Evolutionary conservation across 2,797 vertebrate genomes (phyloP).

Genomic region (Thalassophryne amazonica): DNA sequence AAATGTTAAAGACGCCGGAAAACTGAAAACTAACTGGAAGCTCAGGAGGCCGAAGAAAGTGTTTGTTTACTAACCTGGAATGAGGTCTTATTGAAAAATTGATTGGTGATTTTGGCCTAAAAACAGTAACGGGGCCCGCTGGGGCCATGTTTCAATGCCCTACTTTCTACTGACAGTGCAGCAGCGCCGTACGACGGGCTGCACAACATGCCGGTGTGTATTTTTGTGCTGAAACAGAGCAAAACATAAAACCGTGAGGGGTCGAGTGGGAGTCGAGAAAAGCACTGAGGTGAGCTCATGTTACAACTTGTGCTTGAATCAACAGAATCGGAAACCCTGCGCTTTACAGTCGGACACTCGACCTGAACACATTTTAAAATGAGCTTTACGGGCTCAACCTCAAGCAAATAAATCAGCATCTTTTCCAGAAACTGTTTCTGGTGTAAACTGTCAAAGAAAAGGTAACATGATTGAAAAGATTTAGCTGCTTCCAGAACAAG

Average conservation of each 20-base stretch:
- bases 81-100: constrained; percentile 36
- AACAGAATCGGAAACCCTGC: constrained; percentile 37
- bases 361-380: constrained; percentile 25
- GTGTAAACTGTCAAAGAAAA: not conserved
- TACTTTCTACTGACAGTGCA: constrained; percentile 13
- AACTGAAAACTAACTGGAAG: too few species aligned
- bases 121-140: constrained; percentile 13
- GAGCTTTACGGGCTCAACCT: not conserved
- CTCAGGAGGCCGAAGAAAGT: not conserved
- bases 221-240: not conserved
- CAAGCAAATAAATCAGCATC: constrained; percentile 18
- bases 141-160: constrained; percentile 4
- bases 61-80: too few species aligned
- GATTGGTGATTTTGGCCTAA: constrained; percentile 32
- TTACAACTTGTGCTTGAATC: constrained; percentile 32
- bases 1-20: too few species aligned
- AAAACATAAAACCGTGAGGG: not conserved
- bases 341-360: constrained; percentile 27
- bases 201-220: not conserved
- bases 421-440: constrained; percentile 1
- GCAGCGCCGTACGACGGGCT: too few species aligned
- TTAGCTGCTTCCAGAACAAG: too few species aligned
- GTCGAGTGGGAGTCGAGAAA: constrained; percentile 6
- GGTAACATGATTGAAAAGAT: too few species aligned
- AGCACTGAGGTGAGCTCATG: not conserved